A percentile compares a stretch with the other conserved stretches of the same genome.
Conservation (phyloP, 2,797 vertebrate genomes). For the Euphonia xanthogaster region DNA sequence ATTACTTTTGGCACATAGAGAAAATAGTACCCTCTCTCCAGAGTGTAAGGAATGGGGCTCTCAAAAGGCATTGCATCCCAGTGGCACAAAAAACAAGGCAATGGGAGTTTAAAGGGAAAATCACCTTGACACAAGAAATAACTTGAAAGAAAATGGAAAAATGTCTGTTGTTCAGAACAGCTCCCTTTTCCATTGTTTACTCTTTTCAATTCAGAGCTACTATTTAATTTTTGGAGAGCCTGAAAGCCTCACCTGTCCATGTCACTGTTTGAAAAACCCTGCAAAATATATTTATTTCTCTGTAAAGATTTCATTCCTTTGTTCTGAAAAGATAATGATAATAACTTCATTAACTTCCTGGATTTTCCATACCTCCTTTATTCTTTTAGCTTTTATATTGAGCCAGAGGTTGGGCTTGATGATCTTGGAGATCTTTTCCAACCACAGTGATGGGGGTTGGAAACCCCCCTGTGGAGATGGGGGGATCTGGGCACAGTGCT, state of each 20-base stretch:
- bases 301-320: background rate
- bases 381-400: background rate
- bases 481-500: accelerated
- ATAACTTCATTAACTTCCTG: background rate
- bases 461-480: background rate
- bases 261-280: background rate
- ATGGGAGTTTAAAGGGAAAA: background rate
- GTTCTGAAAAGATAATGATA: background rate
- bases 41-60: background rate
- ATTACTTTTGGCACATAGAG: background rate
- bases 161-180: background rate
- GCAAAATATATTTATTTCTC: background rate
- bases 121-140: background rate
- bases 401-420: background rate
- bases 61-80: background rate
- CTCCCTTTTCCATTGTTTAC: background rate
- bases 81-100: background rate
- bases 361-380: background rate
- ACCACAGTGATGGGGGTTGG: accelerated
- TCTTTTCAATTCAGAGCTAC: background rate
- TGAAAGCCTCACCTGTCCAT: background rate
- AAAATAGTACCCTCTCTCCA: background rate
- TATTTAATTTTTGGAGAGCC: background rate
- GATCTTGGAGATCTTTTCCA: background rate
- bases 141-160: background rate